Evolutionary conservation across 2,797 vertebrate genomes (phyloP), one percentile per base, ranked within the genome.

Genomic region (Tinamus major): DNA sequence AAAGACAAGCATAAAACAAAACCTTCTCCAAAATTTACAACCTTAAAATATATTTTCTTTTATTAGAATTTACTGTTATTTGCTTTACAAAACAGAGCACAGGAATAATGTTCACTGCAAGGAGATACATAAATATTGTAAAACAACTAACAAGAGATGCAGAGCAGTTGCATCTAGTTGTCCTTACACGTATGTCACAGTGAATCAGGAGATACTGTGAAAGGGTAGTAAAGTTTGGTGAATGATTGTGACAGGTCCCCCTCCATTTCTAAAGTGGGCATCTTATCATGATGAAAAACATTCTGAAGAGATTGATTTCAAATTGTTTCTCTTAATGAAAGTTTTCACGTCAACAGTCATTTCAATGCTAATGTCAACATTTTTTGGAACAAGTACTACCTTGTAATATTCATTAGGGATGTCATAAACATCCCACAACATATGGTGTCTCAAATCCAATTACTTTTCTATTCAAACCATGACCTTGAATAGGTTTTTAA

Each of bases 391-490:
- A 59, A 87, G 48, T 11, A 74, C 55, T 48, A 72, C 49, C 82
- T 71, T 87, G 39, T 27, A 87, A 79, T 77, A 67, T 94, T 88
- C 90, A 92, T 81, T 62, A 91, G 84, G 87, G 75, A 92, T 86
- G 87, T 82, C 85, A 71, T 48, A 79, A 90, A 64, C 79, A 72
- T 91, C 90, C 92, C 79, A 75, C 58, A 83, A 70, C 82, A 95
- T 93, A 94, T 86, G 91, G 82, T 94, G 67, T 81, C 76, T 89
- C 80, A 93, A 90, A 91, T 85, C 49, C 85, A 89, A 83, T 92
- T 85, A 95, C 91, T 85, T 89, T 70, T 87, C 93, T 96, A 64
- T 93, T 94, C 90, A 93, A 96, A 80, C 55, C 70, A 55, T 94
- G 90, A 92, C 87, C 93, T 95, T 92, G 86, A 91, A 67, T 58